Evolutionary conservation across 2,113 vertebrate species (phyloP), one percentile per base, ranked within the genome.

Genomic region (Ardeotis arabs): DNA sequence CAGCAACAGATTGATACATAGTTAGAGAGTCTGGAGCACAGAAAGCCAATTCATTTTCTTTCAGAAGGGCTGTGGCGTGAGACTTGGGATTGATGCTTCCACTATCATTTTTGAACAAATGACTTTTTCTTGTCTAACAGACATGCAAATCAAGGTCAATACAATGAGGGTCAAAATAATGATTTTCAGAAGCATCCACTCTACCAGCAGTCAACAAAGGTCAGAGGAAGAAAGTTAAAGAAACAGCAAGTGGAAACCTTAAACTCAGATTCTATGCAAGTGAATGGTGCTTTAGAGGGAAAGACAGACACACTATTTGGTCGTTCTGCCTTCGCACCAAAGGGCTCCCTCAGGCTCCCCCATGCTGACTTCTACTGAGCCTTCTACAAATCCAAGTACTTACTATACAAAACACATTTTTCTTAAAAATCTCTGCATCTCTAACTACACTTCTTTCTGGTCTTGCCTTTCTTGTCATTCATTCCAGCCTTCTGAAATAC

Each of bases 1-100:
- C 27, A 91, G 84, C 81, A 96, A 88, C 45, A 95, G 81, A 95
- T 13, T 95, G 90, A 89, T 93, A 94, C 89, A n/a, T 58, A 89
- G 55, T 72, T 95, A 66, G 53, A 58, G 73, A 95, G 56, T 25
- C 85, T 14, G 6, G 27, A 93, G 86, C 81, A 49, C 25, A 6
- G 3, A 74, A 58, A 83, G 33, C 29, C 59, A 55, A 39, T 50
- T 72, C 12, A 28, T 95, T 88, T 77, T 80, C 79, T 83, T 87
- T 79, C 68, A 90, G 77, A 87, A 77, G 25, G 59, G 33, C 22
- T 92, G 35, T 35, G 69, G 39, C 81, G 75, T 25, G 33, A 62
- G 79, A 60, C 56, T 47, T 69, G 45, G 84, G 55, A 89, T 16
- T 88, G 90, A 73, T 70, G 68, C 58, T 73, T 75, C 94, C 47